These are phyloP conservation scores for Drosophila sp. DNA, from an alignment of 1,140 invertebrate species.

Conservation along the genomic window DNA sequence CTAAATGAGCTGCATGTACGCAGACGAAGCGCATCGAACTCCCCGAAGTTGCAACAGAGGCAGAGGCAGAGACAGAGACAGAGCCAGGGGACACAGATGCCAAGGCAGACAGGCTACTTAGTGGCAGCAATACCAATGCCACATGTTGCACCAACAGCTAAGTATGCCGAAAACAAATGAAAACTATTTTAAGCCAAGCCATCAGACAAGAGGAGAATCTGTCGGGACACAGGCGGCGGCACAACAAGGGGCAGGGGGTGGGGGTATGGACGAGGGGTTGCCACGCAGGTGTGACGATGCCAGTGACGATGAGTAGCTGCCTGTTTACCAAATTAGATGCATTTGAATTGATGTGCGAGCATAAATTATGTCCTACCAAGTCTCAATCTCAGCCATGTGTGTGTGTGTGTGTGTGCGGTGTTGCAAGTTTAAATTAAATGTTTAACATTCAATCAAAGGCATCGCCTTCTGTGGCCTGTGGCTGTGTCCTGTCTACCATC, in stretches of 20 bases:
- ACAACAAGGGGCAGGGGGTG: background rate
- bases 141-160: conserved; percentile 67
- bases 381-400: conserved; percentile 33
- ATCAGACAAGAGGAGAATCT: conserved; percentile 19
- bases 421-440: conserved; percentile 81
- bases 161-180: conserved; percentile 70
- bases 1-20: conserved; percentile 80
- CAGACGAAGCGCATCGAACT: conserved; percentile 48
- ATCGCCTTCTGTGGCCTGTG: conserved; percentile 48
- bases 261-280: background rate
- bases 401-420: conserved; percentile 25
- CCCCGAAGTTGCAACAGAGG: conserved; percentile 26
- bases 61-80: background rate
- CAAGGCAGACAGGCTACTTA: conserved; percentile 71
- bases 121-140: conserved; percentile 73
- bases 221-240: background rate
- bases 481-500: conserved; percentile 34
- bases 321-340: conserved; percentile 82
- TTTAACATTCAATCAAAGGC: conserved; percentile 79
- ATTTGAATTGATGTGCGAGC: conserved; percentile 81
- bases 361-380: conserved; percentile 64
- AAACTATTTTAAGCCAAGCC: conserved; percentile 75
- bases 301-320: conserved; percentile 50
- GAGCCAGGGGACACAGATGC: conserved; percentile 39
- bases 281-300: conserved; percentile 56